A percentile compares a stretch with the other conserved stretches of the same genome.
Evolutionary conservation across 2,888 invertebrate species (phyloP).

Genomic region (Himalopsyche kuldschensis): DNA sequence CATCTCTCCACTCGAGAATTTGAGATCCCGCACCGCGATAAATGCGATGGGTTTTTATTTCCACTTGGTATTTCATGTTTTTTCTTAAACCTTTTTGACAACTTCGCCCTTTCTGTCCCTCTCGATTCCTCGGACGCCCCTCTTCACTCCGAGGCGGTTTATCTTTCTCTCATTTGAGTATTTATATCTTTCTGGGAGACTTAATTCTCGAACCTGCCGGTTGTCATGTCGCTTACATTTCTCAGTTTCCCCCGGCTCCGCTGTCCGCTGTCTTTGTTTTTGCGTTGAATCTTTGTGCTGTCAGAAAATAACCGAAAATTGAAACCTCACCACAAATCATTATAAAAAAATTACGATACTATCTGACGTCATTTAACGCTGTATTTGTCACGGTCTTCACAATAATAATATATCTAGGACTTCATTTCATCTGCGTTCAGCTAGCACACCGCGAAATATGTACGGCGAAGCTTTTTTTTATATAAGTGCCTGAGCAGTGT

Average conservation of each 20-base stretch:
- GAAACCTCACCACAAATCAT: background rate
- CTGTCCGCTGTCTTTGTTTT: background rate
- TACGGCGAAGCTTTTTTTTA: background rate
- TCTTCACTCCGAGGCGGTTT: too few relatives aligned
- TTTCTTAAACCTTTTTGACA: constrained; percentile 35
- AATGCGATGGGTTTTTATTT: constrained; percentile 20
- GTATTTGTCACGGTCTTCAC: background rate
- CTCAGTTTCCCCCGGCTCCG: background rate
- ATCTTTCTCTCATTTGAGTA: background rate
- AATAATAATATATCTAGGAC: background rate
- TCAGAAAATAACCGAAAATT: background rate
- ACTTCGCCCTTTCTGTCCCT: constrained; percentile 18
- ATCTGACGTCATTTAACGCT: background rate
- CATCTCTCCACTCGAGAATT: constrained; percentile 25
- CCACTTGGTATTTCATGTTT: constrained; percentile 30
- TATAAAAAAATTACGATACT: background rate
- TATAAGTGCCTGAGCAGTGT: background rate
- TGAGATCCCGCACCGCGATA: constrained; percentile 26
- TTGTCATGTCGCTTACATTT: background rate
- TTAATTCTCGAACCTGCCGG: constrained; percentile 2
- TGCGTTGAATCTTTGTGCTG: background rate
- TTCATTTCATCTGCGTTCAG: background rate
- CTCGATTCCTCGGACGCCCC: background rate
- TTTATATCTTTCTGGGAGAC: constrained; percentile 5
- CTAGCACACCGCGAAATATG: background rate